A percentile compares a stretch with the other conserved stretches of the same genome.
phyloP scores from a whole-genome alignment of 2,888 invertebrate species.

The Lacanobia oleracea region DNA sequence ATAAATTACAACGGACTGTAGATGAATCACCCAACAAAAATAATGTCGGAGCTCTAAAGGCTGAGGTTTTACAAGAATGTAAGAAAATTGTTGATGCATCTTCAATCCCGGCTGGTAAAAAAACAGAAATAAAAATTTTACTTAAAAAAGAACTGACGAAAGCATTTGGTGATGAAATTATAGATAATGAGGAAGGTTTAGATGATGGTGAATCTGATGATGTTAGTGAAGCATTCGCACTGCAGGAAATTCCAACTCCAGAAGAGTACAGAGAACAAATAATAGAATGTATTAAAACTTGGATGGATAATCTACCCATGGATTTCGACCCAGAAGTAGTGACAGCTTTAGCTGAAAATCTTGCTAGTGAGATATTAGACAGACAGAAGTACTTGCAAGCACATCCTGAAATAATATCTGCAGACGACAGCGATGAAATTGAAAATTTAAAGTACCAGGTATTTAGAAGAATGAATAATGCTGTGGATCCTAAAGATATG shows the following conservation, averaged over 20 bases:
- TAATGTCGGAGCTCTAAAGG: conserved; percentile 19
- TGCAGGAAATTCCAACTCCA: background rate
- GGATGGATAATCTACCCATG: conserved; percentile 63
- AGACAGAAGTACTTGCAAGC: conserved; percentile 75
- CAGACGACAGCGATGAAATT: conserved; percentile 68
- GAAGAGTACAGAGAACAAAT: conserved; percentile 7
- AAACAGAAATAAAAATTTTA: conserved; percentile 13
- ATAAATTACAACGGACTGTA: conserved; percentile 10
- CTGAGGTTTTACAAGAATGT: conserved; percentile 8
- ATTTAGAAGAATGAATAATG: conserved; percentile 70
- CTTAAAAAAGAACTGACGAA: conserved; percentile 2
- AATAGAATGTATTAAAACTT: conserved; percentile 11
- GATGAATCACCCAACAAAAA: conserved; percentile 9
- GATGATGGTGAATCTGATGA: background rate
- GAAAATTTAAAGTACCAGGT: conserved; percentile 78
- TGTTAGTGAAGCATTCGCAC: background rate
- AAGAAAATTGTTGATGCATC: conserved; percentile 15
- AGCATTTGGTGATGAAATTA: background rate
- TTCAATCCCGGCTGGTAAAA: background rate
- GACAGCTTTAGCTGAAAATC: conserved; percentile 61
- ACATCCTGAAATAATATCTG: conserved; percentile 66
- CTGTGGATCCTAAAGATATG: conserved; percentile 63
- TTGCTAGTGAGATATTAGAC: conserved; percentile 73
- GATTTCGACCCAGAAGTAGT: conserved; percentile 57
- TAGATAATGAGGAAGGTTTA: background rate